Percentiles rank a stretch among this genome's conserved stretches.
Conservation (phyloP, 2,797 vertebrate genomes). For the Lepilemur ruficaudatus region DNA sequence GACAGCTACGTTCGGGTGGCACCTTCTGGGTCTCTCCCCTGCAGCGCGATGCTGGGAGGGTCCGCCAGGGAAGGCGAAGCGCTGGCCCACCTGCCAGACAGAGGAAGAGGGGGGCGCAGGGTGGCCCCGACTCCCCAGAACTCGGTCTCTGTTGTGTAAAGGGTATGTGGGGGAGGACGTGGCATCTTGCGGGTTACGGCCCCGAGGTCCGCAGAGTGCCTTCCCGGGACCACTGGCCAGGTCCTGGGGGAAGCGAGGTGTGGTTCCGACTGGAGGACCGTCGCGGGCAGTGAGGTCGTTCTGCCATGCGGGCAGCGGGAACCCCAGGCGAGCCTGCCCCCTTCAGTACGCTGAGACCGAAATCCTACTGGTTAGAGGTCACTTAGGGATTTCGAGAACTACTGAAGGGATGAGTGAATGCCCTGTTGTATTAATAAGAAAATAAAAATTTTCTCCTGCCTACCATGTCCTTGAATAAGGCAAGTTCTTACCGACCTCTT, state of each 20-base stretch:
- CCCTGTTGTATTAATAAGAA: background rate
- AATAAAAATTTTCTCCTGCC: background rate
- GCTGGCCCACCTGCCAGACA: background rate
- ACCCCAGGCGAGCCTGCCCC: too few species aligned
- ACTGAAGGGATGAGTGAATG: background rate
- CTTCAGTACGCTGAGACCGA: background rate
- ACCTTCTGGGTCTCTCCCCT: fast-evolving
- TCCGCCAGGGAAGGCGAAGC: background rate
- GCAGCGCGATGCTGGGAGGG: background rate
- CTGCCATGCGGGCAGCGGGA: background rate
- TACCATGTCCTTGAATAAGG: background rate
- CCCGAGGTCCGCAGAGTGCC: background rate
- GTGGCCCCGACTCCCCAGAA: background rate
- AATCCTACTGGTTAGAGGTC: background rate
- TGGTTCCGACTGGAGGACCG: fast-evolving
- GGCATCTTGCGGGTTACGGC: background rate
- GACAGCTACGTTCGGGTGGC: fast-evolving
- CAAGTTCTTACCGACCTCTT: background rate
- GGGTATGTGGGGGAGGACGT: too few species aligned
- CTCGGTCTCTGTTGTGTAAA: background rate
- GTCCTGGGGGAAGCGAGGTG: background rate
- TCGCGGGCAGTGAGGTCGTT: too few species aligned
- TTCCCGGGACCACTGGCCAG: background rate
- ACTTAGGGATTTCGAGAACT: background rate
- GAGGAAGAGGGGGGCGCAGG: fast-evolving